These are phyloP conservation scores for Acrossocheilus wenchowensis DNA, from an alignment of 2,797 vertebrate species.

Conservation along the genomic window DNA sequence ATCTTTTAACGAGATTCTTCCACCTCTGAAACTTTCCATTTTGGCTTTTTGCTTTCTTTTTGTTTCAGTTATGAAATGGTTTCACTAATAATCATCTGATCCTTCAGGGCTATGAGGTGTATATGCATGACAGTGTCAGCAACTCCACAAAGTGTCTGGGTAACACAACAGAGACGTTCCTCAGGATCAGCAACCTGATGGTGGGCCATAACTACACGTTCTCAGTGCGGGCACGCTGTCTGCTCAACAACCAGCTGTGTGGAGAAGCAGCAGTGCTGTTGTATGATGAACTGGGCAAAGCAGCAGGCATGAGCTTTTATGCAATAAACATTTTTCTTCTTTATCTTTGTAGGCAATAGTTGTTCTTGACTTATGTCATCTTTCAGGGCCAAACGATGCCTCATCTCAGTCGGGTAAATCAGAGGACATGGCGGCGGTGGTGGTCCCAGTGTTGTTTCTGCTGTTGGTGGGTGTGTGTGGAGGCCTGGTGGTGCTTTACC, in stretches of 20 bases:
- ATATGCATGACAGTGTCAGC: constrained; percentile 87
- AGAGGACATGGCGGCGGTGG: constrained; percentile 87
- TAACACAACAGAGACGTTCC: constrained; percentile 94
- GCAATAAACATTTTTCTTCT: not conserved
- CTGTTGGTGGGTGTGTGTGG: constrained; percentile 87
- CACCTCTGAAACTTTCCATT: not conserved
- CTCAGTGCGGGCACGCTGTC: constrained; percentile 90
- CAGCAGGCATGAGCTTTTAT: constrained; percentile 63
- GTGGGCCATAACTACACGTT: constrained; percentile 94
- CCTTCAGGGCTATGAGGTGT: constrained; percentile 91
- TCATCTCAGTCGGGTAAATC: constrained; percentile 56
- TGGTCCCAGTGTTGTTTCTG: constrained; percentile 93
- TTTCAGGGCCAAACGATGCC: constrained; percentile 72
- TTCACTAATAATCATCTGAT: not conserved
- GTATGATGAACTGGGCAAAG: constrained; percentile 82
- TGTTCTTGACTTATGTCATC: not conserved
- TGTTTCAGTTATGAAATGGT: not conserved
- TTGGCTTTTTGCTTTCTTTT: not conserved
- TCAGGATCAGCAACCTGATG: constrained; percentile 89
- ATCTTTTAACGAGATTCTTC: not conserved
- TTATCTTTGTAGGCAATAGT: not conserved
- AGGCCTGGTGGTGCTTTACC: constrained; percentile 86
- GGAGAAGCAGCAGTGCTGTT: constrained; percentile 90
- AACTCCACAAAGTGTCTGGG: constrained; percentile 87
- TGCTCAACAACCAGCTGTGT: constrained; percentile 88